Base-by-base conservation (phyloP, 2,113 vertebrate species). In the Caranx melampygus region DNA sequence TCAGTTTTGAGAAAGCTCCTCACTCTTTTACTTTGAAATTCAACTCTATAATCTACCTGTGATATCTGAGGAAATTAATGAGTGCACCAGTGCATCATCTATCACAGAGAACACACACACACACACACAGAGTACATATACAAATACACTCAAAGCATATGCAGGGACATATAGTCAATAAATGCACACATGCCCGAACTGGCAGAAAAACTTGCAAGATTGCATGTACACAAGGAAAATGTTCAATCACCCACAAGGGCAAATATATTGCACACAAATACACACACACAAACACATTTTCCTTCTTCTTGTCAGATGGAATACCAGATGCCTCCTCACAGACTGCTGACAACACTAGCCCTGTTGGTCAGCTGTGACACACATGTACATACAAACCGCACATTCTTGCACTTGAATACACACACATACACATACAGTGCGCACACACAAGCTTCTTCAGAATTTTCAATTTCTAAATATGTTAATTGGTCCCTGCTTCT, bases 241-340 rank as follows among this genome's bases (percentile, higher is more conserved):
- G 21, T 26, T 26, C 2, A 68, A n/a, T 65, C 40, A 26, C 13
- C 42, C 35, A 14, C 47, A 69, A 67, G 13, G 65, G 60, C 42
- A 72, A 35, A 69, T 49, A 35, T 11, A 72, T 18, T 76, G 7
- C 16, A 63, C 61, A 34, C 37, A 61, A 35, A 51, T 5, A 31
- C 11, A 47, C 44, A 76, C 18, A 12, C 3, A 40, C 34, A 61
- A 3, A 20, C 58, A 52, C 44, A 26, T 55, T 60, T 72, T 34
- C 18, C 47, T 59, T 47, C 44, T 60, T 66, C 62, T 72, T 75
- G 71, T 92, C 91, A 92, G 84, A 89, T 89, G 88, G 89, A 81
- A 77, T 59, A 88, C 65, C 90, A 92, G 87, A 90, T 88, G 85
- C 83, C 83, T 86, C 74, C 70, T 78, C 12, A 62, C 59, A 78